These are phyloP conservation scores for Arrhamphus sclerolepis DNA, from an alignment of 2,797 vertebrate species.

Conservation along the genomic window DNA sequence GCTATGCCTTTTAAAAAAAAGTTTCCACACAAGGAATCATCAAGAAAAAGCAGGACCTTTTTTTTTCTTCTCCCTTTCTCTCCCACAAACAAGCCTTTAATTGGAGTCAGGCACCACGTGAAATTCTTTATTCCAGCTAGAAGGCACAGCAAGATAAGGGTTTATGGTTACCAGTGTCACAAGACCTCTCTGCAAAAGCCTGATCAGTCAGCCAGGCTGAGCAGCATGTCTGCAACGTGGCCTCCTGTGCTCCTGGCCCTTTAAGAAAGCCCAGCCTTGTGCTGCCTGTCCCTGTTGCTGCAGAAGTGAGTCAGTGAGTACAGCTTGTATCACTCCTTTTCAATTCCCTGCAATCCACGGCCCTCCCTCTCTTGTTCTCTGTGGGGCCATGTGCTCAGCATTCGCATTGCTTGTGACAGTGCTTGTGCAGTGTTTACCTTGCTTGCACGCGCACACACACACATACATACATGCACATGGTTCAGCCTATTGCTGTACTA, in stretches of 20 bases:
- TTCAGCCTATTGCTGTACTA: constrained; percentile 28
- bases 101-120: constrained; percentile 51
- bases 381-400: constrained; percentile 74
- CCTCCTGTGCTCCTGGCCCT: constrained; percentile 65
- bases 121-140: constrained; percentile 47
- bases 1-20: constrained; percentile 24
- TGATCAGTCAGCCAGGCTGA: constrained; percentile 38
- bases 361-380: constrained; percentile 52
- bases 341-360: constrained; percentile 43
- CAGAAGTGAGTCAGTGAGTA: constrained; percentile 77
- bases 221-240: constrained; percentile 74
- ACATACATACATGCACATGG: constrained; percentile 12
- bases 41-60: constrained; percentile 8
- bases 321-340: constrained; percentile 66
- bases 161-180: constrained; percentile 70
- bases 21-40: constrained; percentile 13
- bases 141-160: constrained; percentile 57
- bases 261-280: constrained; percentile 69
- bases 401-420: constrained; percentile 72
- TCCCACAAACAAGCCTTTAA: constrained; percentile 43
- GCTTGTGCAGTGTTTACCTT: constrained; percentile 69
- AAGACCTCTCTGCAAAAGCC: constrained; percentile 58
- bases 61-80: neutral
- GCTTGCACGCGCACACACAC: constrained; percentile 16
- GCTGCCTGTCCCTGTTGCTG: constrained; percentile 49